Evolutionary conservation across 1,140 invertebrate species (phyloP).

Genomic region (Proales similis): DNA sequence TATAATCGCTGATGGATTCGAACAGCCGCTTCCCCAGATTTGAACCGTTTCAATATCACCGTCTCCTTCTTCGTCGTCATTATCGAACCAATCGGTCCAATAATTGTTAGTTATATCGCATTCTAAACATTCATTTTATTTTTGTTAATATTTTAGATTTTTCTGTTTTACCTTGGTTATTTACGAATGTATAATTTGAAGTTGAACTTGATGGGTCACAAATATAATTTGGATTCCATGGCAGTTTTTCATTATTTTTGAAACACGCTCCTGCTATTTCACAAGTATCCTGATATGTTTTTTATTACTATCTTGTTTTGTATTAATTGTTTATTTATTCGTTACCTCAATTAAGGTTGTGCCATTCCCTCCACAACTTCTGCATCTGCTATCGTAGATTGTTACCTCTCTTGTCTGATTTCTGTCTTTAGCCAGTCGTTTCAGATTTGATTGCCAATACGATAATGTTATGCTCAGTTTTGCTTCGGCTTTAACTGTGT

Average conservation of each 20-base stretch:
- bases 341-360: too few relatives aligned
- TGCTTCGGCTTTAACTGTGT: too few relatives aligned
- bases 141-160: too few relatives aligned
- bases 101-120: too few relatives aligned
- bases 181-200: conserved; percentile 23
- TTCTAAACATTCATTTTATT: too few relatives aligned
- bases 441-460: background rate
- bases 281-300: conserved; percentile 20
- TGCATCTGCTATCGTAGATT: conserved; percentile 21
- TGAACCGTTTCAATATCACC: conserved; percentile 17
- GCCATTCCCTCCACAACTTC: conserved; percentile 4
- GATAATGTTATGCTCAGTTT: too few relatives aligned
- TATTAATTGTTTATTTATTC: too few relatives aligned
- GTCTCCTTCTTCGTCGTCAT: conserved; percentile 2
- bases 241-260: background rate
- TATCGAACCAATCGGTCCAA: conserved; percentile 26
- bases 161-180: too few relatives aligned
- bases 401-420: background rate
- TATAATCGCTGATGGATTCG: conserved; percentile 1
- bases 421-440: background rate
- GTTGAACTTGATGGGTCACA: background rate
- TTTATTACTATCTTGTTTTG: too few relatives aligned
- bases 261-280: conserved; percentile 27
- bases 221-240: conserved; percentile 20
- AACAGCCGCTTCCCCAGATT: background rate